Evolutionary conservation across 2,888 invertebrate species (phyloP), one percentile per base, ranked within the genome.

Genomic region (Patella pellucida): DNA sequence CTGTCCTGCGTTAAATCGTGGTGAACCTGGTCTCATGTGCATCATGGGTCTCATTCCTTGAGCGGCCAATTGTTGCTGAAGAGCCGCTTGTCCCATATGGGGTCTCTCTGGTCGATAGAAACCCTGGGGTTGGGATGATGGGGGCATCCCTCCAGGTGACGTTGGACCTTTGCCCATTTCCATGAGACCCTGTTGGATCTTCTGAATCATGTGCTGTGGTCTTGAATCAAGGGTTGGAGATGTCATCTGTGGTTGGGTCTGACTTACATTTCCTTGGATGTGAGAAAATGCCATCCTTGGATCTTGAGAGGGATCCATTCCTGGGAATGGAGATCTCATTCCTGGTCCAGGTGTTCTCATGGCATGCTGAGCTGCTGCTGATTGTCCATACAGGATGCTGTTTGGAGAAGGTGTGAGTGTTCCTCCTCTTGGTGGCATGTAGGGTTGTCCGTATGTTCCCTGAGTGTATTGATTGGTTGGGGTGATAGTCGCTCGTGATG

Each of bases 401-500:
- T 72, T 80, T 15, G 84, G 84, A 12, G 81, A 75, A 31, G 83
- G 83, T 19, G 82, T 79, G 7, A 83, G 75, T 15, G 82, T 81
- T 62, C 73, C 76, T 3, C 83, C 81, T 52, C 79, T 74, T 11
- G 82, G 80, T 16, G 83, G 79, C n/a, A 79, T 78, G 31, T 76
- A 76, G 11, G 80, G 83, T 72, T 79, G 81, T 15, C 79, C 80
- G 73, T 80, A 85, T n/a, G 81, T 80, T 51, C 84, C 84, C 50
- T 85, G 85, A 68, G 83, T 82, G 69, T 82, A 85, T 77, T 85
- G 85, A 72, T 83, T 84, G n/a, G 82, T 82, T 11, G 84, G 83
- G 3, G 83, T 84, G 19, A 85, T 82, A 69, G 82, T 81, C n/a
- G 83, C 85, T 68, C 86, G 77, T 11, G 85, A 84, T 68, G 86